Base-by-base conservation (phyloP, 2,888 invertebrate genomes). In the Schizotus pectinicornis region DNA sequence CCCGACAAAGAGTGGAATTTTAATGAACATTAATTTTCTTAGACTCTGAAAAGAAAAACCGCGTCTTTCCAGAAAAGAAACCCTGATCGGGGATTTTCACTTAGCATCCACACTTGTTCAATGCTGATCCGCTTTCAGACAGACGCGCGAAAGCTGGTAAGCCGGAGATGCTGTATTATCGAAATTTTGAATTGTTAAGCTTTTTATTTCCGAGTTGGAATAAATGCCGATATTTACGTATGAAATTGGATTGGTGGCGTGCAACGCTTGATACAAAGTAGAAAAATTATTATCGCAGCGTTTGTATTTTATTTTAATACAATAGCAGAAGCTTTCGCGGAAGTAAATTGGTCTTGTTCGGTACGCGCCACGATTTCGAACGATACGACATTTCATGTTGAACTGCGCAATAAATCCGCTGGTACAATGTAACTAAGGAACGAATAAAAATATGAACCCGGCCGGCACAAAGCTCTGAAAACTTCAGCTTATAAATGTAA, bases 21-120 rank as follows among this genome's bases (percentile, higher is more conserved):
- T 56, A 56, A 56, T 56, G 46, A 46, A 35, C 51, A 51, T 48
- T 51, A 51, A 56, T 56, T 56, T 56, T 51, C 46, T 39, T 48
- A 36, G 45, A 7, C 53, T 43, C 14, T 9, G 38, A 38, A 53
- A 52, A 46, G 53, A 52, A 52, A 52, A 43, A 36, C 52, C 37
- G 43, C 43, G 37, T 38, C 52, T 43, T 38, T 37, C 31, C 22
- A 22, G 22, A 12, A 32, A 34, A 9, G 36, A 45, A 51, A 14
- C 35, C 35, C 34, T 42, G 51, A 51, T 51, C 35, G 51, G 42
- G 22, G 22, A 22, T 22, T 22, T 22, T 22, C 22, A 22, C 22
- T 22, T 22, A 22, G 22, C 22, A 22, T 22, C 22, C 22, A 22
- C 22, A 22, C 22, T 22, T 22, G 22, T 22, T 22, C 22, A 5